Percentiles rank a stretch among this genome's conserved stretches.
These are phyloP conservation scores for Theristicus caerulescens DNA, from an alignment of 2,113 vertebrate genomes.

Conservation along the genomic window DNA sequence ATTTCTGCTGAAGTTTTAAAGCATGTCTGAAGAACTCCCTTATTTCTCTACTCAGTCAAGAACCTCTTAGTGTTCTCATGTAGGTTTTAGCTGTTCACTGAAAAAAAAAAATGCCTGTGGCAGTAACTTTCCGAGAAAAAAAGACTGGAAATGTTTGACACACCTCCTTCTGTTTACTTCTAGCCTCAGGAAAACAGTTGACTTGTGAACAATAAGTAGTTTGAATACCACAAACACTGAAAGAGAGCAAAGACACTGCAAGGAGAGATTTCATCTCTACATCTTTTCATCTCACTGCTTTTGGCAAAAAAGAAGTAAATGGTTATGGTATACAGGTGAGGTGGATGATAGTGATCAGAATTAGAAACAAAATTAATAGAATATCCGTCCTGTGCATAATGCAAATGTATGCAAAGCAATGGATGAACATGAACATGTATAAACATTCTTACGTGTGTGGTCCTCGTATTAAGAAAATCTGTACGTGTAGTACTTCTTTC, in stretches of 20 bases:
- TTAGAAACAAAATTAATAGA: background rate
- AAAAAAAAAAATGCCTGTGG: background rate
- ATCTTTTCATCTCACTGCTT: background rate
- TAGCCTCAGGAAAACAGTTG: background rate
- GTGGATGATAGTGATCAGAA: background rate
- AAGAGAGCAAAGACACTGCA: background rate
- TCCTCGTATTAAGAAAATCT: background rate
- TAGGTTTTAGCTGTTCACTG: background rate
- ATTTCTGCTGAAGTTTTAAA: background rate
- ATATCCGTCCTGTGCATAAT: background rate
- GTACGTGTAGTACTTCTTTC: background rate
- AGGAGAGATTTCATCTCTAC: background rate
- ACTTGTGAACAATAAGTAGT: background rate
- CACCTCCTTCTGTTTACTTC: background rate
- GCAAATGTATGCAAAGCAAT: background rate
- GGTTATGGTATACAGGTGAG: fast-evolving
- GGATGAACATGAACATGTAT: background rate
- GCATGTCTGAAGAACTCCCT: background rate
- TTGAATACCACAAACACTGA: background rate
- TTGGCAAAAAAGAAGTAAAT: background rate
- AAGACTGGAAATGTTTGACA: background rate
- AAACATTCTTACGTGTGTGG: background rate
- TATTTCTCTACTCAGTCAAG: background rate
- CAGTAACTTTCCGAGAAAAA: background rate
- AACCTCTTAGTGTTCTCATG: background rate